A percentile compares a stretch with the other conserved stretches of the same genome.
Conservation (phyloP, 2,888 invertebrate species). For the Osedax frankpressi region DNA sequence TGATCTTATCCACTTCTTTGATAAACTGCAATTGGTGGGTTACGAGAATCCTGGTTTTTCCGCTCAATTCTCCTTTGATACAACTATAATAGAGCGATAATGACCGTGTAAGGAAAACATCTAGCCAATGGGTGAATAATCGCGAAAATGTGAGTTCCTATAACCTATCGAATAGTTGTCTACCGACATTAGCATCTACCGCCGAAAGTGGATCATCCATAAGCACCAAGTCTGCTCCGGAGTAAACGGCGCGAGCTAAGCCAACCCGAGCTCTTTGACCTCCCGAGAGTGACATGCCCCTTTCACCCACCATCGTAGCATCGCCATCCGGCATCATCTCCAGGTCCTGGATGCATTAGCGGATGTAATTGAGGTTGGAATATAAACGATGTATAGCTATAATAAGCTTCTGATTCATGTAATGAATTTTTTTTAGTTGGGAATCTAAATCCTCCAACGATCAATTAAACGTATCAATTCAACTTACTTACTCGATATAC, state of each 20-base stretch:
- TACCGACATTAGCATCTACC: slow-evolving; percentile 77
- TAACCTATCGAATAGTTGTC: slow-evolving; percentile 69
- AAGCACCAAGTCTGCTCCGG: slow-evolving; percentile 67
- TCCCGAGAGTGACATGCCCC: slow-evolving; percentile 70
- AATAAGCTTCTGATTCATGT: too few relatives aligned
- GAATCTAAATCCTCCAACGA: too few relatives aligned
- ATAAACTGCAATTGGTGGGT: slow-evolving; percentile 72
- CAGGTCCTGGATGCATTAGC: slow-evolving; percentile 59
- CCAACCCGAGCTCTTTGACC: slow-evolving; percentile 74
- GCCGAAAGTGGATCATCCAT: slow-evolving; percentile 82
- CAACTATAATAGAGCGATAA: slow-evolving; percentile 39
- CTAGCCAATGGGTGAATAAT: too few relatives aligned
- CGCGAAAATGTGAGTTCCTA: slow-evolving; percentile 2
- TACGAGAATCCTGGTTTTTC: slow-evolving; percentile 63
- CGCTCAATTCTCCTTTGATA: slow-evolving; percentile 55
- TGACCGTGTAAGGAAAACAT: too few relatives aligned
- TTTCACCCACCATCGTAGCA: slow-evolving; percentile 70
- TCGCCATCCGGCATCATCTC: slow-evolving; percentile 66
- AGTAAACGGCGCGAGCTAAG: slow-evolving; percentile 60
- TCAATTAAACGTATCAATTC: too few relatives aligned
- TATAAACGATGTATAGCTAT: too few relatives aligned
- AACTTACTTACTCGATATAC: too few relatives aligned
- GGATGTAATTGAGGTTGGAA: too few relatives aligned
- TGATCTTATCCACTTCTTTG: slow-evolving; percentile 43
- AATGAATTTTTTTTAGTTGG: too few relatives aligned